Percentiles rank a stretch among this genome's conserved stretches.
Conservation (phyloP, 2,888 invertebrate genomes). For the Campoplex nolae region DNA sequence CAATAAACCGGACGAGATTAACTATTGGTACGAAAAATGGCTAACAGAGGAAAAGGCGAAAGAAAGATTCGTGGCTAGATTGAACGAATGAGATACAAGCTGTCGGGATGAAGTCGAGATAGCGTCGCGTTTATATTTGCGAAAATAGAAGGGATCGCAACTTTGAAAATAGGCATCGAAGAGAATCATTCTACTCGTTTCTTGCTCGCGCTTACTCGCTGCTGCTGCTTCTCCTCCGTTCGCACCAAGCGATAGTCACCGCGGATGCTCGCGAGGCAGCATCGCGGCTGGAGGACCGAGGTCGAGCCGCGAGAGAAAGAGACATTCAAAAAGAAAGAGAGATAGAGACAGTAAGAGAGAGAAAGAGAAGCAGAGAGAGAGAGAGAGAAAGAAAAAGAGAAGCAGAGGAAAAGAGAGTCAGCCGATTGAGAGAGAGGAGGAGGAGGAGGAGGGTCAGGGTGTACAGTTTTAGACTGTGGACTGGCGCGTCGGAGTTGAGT, state of each 20-base stretch:
- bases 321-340: conserved; percentile 53
- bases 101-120: not conserved
- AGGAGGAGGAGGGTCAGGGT: conserved; percentile 74
- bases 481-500: conserved; percentile 83
- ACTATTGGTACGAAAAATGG: not conserved
- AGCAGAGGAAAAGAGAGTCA: conserved; percentile 56
- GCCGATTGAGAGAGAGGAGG: conserved; percentile 68
- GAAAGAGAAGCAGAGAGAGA: conserved; percentile 57
- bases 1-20: not conserved
- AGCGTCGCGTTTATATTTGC: conserved; percentile 68
- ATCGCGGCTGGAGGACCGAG: conserved; percentile 67
- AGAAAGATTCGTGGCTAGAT: not conserved
- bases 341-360: conserved; percentile 61
- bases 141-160: conserved; percentile 78
- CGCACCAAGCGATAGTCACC: conserved; percentile 46
- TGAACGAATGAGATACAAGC: not conserved
- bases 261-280: conserved; percentile 56
- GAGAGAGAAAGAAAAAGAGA: conserved; percentile 60
- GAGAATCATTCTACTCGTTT: not conserved
- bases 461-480: conserved; percentile 83
- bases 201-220: conserved; percentile 54
- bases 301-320: conserved; percentile 63
- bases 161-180: conserved; percentile 80
- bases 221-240: not conserved
- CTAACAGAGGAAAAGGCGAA: not conserved